Evolutionary conservation across 1,140 invertebrate species (phyloP), one percentile per base, ranked within the genome.

Genomic region (Drosophila malerkotliana): DNA sequence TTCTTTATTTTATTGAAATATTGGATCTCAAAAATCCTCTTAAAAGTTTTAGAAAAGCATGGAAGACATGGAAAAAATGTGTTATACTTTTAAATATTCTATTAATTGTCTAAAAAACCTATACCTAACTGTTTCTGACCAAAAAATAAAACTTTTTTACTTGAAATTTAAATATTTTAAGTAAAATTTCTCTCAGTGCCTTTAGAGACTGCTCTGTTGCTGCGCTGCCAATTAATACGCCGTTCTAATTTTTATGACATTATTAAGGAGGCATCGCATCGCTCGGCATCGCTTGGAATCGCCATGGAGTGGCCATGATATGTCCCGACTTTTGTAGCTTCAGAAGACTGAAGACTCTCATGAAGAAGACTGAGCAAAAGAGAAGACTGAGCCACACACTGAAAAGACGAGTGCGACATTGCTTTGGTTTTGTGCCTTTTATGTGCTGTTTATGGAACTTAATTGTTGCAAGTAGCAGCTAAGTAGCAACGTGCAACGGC

Each of bases 231-330:
- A 87, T 87, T 87, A 87, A 87, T 87, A 88, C 83, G 83, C 83
- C 83, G 79, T 89, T 88, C 83, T 88, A 88, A 88, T 88, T 88
- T 88, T 88, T 88, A 88, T 88, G 83, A 88, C 83, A 88, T 88
- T 88, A 88, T 88, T 88, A 89, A 88, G 83, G 72, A 88, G 83
- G 82, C 77, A 73, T 72, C 77, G 71, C 62, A 64, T 60, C 62
- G 52, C 64, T 26, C 47, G 44, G 52, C 12, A 53, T 63, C 44
- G 62, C 45, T 41, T 66, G 18, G 63, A 34, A 64, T 63, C 59
- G 63, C 63, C 6, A 21, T 21, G 10, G 18, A 66, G 47, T 67
- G 60, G 60, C 60, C 60, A 67, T 66, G 60, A 67, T 67, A 67
- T 67, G 60, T 67, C 63, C 63, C 59, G 60, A 67, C 53, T 63